phyloP scores from a whole-genome alignment of 2,113 vertebrate genomes.

The Mormyrus lacerda region DNA sequence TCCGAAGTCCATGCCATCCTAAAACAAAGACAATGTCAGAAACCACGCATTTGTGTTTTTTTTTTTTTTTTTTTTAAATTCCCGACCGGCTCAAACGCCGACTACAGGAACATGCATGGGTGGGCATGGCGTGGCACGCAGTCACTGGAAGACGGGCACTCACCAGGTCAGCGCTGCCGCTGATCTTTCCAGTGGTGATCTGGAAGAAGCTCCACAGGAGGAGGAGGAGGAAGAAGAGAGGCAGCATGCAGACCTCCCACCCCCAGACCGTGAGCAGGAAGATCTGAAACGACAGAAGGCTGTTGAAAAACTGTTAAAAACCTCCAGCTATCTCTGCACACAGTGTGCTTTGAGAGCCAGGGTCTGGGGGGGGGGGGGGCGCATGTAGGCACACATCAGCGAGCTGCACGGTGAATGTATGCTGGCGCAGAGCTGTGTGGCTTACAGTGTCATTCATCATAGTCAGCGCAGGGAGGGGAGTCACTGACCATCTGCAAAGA shows the following conservation, averaged over 20 bases:
- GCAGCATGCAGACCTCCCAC: constrained; percentile 92
- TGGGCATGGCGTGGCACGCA: neutral
- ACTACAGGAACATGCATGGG: neutral
- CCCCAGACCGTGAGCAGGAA: constrained; percentile 86
- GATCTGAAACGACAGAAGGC: constrained; percentile 57
- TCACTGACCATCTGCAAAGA: constrained; percentile 42
- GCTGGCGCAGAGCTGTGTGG: too few relatives aligned
- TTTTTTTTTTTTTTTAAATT: neutral
- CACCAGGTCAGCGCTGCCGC: constrained; percentile 75
- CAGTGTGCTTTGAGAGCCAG: neutral
- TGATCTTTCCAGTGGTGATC: constrained; percentile 58
- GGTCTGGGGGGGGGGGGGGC: neutral
- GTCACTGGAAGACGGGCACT: constrained; percentile 40
- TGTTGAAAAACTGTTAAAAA: neutral
- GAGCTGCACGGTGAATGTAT: neutral
- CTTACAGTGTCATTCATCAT: neutral
- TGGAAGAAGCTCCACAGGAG: constrained; percentile 82
- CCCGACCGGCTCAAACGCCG: neutral
- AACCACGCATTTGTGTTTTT: constrained; percentile 7
- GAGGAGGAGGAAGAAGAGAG: constrained; percentile 78
- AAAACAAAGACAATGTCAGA: constrained; percentile 44
- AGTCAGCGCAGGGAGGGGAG: neutral
- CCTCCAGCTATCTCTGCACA: neutral
- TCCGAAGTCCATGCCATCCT: constrained; percentile 77
- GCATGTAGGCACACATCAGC: neutral